Evolutionary conservation across 2,797 vertebrate genomes (phyloP).

Genomic region (Falco naumanni): DNA sequence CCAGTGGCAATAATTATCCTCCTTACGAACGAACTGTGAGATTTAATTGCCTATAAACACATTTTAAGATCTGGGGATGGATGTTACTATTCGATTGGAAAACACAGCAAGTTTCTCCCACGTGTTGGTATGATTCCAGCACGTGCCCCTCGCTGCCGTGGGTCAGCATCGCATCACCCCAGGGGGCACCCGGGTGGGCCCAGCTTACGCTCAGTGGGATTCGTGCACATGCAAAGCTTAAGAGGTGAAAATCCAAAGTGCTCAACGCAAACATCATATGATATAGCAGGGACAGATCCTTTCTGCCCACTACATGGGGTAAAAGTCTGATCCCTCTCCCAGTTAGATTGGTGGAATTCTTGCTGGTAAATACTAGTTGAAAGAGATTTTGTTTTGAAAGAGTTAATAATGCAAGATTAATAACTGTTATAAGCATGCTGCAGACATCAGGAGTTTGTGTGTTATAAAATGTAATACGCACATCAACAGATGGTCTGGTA

Average conservation of each 20-base stretch:
- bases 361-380: neutral
- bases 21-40: neutral
- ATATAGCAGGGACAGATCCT: neutral
- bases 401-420: slow-evolving; percentile 21
- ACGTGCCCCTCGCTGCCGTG: fast-evolving
- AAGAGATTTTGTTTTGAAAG: neutral
- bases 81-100: neutral
- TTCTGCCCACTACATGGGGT: neutral
- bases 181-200: neutral
- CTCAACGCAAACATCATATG: neutral
- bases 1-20: neutral
- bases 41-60: slow-evolving; percentile 45
- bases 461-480: slow-evolving; percentile 42
- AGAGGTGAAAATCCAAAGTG: neutral
- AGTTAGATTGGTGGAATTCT: neutral
- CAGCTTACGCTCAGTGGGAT: neutral
- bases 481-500: slow-evolving; percentile 45
- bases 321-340: neutral
- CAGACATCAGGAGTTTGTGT: slow-evolving; percentile 3
- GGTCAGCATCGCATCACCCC: neutral
- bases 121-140: neutral
- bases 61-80: slow-evolving; percentile 9
- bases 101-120: neutral
- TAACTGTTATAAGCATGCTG: neutral
- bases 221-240: fast-evolving